A percentile compares a stretch with the other conserved stretches of the same genome.
Evolutionary conservation across 2,113 vertebrate genomes (phyloP).

Genomic region (Gallinago media): DNA sequence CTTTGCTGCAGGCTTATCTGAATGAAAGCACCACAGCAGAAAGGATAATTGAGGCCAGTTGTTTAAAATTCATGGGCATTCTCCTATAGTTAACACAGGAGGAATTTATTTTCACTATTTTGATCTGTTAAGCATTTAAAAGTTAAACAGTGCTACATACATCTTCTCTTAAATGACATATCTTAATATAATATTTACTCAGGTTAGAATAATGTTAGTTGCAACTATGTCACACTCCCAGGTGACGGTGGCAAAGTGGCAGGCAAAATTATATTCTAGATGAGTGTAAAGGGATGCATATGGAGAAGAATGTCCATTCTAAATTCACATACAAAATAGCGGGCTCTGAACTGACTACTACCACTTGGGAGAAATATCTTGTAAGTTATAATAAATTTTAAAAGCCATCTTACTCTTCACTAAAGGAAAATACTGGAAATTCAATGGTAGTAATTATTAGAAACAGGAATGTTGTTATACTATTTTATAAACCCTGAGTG

Average conservation of each 20-base stretch:
- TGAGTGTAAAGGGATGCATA: background rate
- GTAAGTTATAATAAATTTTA: background rate
- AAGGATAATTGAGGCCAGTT: conserved; percentile 46
- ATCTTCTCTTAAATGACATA: background rate
- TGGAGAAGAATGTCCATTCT: background rate
- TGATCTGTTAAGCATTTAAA: conserved; percentile 25
- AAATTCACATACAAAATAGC: background rate
- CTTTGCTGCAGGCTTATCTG: conserved; percentile 59
- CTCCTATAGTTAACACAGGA: background rate
- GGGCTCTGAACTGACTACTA: background rate
- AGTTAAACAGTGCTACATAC: background rate
- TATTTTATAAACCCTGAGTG: background rate
- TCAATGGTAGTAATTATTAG: background rate
- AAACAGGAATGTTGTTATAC: background rate
- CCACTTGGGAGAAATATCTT: background rate
- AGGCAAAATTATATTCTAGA: background rate
- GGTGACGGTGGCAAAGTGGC: background rate
- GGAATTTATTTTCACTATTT: conserved; percentile 52
- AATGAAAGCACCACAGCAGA: conserved; percentile 38
- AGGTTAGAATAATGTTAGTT: background rate
- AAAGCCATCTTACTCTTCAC: conserved; percentile 5
- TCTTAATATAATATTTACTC: background rate
- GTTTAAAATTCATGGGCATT: conserved; percentile 54
- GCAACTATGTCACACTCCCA: background rate
- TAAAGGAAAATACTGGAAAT: background rate